Percentiles rank a stretch among this genome's conserved stretches.
Conservation (phyloP, 1,140 invertebrate genomes). For the Araneus ventricosus region DNA sequence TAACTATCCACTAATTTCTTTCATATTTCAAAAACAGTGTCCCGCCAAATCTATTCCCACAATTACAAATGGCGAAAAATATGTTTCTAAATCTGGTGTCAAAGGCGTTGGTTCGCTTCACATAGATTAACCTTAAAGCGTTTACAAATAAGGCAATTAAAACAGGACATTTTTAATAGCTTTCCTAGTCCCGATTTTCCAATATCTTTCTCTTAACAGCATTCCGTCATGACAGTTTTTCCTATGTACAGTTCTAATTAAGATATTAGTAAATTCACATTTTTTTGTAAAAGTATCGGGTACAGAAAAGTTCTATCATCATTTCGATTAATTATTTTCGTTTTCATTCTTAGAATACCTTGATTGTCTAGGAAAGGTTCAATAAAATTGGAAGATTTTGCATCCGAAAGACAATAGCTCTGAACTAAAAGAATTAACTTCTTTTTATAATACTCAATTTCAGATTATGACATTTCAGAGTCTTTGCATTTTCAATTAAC, state of each 20-base stretch:
- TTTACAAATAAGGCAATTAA: constrained; percentile 42
- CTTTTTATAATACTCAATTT: constrained; percentile 29
- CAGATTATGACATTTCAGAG: constrained; percentile 1
- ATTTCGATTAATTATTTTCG: background rate
- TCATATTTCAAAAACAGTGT: constrained; percentile 77
- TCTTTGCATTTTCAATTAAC: no score
- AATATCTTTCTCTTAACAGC: constrained; percentile 43
- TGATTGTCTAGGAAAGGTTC: background rate
- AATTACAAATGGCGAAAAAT: constrained; percentile 78
- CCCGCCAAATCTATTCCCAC: constrained; percentile 79
- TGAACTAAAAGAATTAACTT: constrained; percentile 24
- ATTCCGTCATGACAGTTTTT: constrained; percentile 42
- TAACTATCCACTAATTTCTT: constrained; percentile 43
- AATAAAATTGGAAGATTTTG: background rate
- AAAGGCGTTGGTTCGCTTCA: constrained; percentile 53
- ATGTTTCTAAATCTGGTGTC: constrained; percentile 77
- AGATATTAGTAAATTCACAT: constrained; percentile 1
- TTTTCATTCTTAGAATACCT: constrained; percentile 51
- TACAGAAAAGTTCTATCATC: constrained; percentile 38
- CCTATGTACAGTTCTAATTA: background rate
- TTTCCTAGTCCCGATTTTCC: constrained; percentile 11
- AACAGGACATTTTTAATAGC: background rate
- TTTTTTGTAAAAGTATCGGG: constrained; percentile 24
- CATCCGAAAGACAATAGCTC: background rate
- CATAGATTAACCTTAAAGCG: constrained; percentile 3